Conservation (phyloP, 2,888 invertebrate species). For the Epiblema foenella region DNA sequence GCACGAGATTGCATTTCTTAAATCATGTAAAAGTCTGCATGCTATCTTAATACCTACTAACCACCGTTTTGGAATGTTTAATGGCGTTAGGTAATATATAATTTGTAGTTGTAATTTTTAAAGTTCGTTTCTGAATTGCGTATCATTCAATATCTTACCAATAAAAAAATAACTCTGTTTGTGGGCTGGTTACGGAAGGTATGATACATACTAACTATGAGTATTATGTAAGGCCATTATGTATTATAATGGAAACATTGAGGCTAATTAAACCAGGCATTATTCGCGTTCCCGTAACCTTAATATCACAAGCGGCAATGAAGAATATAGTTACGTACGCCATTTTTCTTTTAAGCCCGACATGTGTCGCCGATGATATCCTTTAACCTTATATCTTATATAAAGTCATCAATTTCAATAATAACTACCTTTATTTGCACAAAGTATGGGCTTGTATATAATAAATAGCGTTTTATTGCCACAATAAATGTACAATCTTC, state of each 20-base stretch:
- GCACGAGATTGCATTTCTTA: too few species aligned
- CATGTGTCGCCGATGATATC: conserved; percentile 72
- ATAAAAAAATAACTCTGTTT: neutral
- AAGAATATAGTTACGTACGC: neutral
- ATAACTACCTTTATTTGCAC: conserved; percentile 70
- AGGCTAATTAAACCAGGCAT: conserved; percentile 79
- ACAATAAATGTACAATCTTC: conserved; percentile 62
- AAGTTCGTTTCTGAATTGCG: neutral
- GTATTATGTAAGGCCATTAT: conserved; percentile 37
- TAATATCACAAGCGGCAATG: neutral
- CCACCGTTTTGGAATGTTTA: neutral
- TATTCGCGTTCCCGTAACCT: conserved; percentile 47
- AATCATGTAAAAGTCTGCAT: too few species aligned
- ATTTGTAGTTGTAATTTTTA: too few species aligned
- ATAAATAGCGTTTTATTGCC: conserved; percentile 69
- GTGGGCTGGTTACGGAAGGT: neutral
- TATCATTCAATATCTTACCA: neutral
- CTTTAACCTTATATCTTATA: conserved; percentile 76
- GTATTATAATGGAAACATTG: conserved; percentile 73
- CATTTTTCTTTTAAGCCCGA: neutral
- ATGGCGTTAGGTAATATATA: neutral
- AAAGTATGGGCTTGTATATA: conserved; percentile 64
- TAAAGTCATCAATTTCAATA: conserved; percentile 82
- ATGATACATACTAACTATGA: conserved; percentile 10
- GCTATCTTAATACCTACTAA: too few species aligned